These are phyloP conservation scores for Amphipoea oculea DNA, from an alignment of 2,888 invertebrate species.

Conservation along the genomic window DNA sequence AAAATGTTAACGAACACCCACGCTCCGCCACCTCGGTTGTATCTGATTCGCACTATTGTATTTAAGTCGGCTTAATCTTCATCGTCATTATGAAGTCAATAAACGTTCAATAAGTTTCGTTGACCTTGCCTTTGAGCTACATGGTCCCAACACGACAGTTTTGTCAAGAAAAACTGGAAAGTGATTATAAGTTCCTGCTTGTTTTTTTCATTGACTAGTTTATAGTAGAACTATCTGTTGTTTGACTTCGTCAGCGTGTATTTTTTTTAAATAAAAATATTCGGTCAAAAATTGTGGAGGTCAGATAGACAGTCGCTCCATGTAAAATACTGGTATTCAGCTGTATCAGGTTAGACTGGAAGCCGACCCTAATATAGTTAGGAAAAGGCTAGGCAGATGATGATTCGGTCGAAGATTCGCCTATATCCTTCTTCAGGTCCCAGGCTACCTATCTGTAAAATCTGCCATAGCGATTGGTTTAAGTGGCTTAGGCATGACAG, in stretches of 20 bases:
- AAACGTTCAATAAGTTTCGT: conserved; percentile 23
- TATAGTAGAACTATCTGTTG: neutral
- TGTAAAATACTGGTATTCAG: too few relatives aligned
- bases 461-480: neutral
- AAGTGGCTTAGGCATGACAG: neutral
- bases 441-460: neutral
- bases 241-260: neutral
- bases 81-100: conserved; percentile 34
- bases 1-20: conserved; percentile 14
- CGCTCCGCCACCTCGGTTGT: neutral
- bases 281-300: too few relatives aligned
- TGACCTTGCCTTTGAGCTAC: neutral
- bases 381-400: too few relatives aligned
- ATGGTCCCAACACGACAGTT: neutral
- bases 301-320: too few relatives aligned
- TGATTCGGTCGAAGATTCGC: neutral
- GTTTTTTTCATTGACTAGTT: neutral
- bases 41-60: conserved; percentile 25
- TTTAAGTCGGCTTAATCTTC: conserved; percentile 4
- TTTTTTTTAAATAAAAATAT: neutral
- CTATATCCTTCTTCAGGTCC: neutral
- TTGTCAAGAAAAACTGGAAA: neutral
- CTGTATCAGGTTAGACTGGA: too few relatives aligned
- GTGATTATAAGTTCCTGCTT: neutral
- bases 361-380: too few relatives aligned